Percentiles rank a stretch among this genome's conserved stretches.
Evolutionary conservation across 2,113 vertebrate species (phyloP).

Genomic region (Carollia perspicillata): DNA sequence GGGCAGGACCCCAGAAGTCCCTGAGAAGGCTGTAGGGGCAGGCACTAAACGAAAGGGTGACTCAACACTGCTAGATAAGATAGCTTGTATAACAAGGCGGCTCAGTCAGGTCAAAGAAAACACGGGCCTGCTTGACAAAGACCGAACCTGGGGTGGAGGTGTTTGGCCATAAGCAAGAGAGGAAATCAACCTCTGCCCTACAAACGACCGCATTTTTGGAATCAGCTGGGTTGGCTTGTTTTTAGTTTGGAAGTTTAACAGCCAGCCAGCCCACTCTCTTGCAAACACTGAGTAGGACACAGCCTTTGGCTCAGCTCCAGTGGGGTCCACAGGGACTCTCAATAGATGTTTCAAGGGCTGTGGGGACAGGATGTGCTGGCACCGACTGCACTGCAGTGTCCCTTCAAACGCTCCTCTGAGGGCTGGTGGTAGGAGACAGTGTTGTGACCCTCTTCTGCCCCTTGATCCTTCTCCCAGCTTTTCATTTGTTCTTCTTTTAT

Average conservation of each 20-base stretch:
- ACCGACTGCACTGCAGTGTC: not conserved
- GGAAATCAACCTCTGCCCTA: not conserved
- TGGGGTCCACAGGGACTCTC: not conserved
- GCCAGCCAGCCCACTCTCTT: not conserved
- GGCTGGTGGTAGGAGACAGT: not conserved
- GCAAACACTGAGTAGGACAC: not conserved
- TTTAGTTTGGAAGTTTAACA: not conserved
- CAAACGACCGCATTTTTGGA: not conserved
- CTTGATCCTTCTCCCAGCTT: not conserved
- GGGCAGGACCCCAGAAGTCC: not conserved
- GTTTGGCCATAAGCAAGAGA: not conserved
- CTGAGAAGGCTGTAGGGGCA: not conserved
- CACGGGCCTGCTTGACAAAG: not conserved
- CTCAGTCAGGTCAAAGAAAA: not conserved
- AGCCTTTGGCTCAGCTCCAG: not conserved
- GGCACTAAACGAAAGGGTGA: conserved; percentile 8
- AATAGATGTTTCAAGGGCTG: not conserved
- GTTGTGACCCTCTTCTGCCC: not conserved
- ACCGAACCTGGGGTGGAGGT: not conserved
- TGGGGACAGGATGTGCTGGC: no score
- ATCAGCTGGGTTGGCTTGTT: not conserved
- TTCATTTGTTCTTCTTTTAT: not conserved
- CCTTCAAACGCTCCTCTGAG: not conserved
- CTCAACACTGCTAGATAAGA: conserved; percentile 20
- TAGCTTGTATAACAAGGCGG: not conserved